Conservation (phyloP, 1,140 invertebrate species). For the Hypothenemus hampei region DNA sequence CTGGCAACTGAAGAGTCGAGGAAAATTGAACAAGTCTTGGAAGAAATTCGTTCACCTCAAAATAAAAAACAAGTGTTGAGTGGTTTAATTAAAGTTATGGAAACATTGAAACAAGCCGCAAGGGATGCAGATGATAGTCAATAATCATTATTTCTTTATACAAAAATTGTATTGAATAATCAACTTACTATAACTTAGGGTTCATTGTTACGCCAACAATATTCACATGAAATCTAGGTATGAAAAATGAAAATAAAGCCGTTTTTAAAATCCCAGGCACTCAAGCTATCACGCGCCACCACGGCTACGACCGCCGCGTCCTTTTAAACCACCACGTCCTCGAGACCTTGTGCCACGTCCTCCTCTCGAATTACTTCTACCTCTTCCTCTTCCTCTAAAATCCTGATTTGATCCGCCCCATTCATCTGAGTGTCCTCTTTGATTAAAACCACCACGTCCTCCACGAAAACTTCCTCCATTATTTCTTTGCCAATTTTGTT, state of each 20-base stretch:
- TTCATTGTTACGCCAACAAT: too few relatives aligned
- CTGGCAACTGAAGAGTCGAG: conserved; percentile 4
- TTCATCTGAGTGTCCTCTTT: conserved; percentile 16
- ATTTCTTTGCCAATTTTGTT: conserved; percentile 24
- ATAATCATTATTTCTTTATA: too few relatives aligned
- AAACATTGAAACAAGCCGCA: neutral
- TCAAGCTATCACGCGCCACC: neutral
- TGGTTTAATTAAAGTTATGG: conserved; percentile 11
- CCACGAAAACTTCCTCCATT: conserved; percentile 9
- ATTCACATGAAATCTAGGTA: too few relatives aligned
- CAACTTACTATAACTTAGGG: too few relatives aligned
- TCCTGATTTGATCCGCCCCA: conserved; percentile 25
- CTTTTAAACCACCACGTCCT: conserved; percentile 2
- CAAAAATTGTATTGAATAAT: too few relatives aligned
- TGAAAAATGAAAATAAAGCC: too few relatives aligned
- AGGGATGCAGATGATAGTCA: too few relatives aligned
- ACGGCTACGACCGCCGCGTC: conserved; percentile 14
- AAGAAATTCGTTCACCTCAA: neutral
- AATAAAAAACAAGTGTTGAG: conserved; percentile 11
- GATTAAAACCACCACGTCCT: conserved; percentile 16
- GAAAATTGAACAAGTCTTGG: neutral
- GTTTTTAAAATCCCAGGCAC: too few relatives aligned
- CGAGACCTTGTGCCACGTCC: conserved; percentile 3
- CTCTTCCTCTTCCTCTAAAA: conserved; percentile 16
- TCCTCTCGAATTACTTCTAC: conserved; percentile 15